Conservation (phyloP, 1,140 invertebrate species). For the Scylla paramamosain region DNA sequence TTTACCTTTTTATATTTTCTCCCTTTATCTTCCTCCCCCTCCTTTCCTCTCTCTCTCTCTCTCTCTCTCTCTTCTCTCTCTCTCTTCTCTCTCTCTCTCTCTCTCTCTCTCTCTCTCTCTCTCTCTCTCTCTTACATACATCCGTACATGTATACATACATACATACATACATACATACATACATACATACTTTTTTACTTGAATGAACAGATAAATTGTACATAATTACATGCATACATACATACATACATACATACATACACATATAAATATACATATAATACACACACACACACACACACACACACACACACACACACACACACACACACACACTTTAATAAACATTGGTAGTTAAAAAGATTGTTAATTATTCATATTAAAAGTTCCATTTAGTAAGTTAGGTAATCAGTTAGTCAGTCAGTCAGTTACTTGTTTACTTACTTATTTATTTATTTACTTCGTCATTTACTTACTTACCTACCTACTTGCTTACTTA, state of each 20-base stretch:
- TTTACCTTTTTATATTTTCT: constrained; percentile 30
- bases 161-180: constrained; percentile 22
- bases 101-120: constrained; percentile 8
- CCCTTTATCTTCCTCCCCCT: constrained; percentile 11
- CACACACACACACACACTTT: not conserved
- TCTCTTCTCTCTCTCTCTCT: not conserved
- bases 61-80: not conserved
- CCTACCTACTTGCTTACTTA: no score
- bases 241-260: constrained; percentile 24
- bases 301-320: constrained; percentile 30
- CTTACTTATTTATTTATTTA: no score
- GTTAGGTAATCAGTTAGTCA: not conserved
- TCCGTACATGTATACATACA: not conserved
- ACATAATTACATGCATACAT: constrained; percentile 7
- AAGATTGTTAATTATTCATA: not conserved
- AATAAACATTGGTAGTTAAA: not conserved
- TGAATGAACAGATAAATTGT: not conserved
- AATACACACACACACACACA: constrained; percentile 26
- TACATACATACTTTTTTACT: not conserved
- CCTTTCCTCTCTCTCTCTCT: not conserved
- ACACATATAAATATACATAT: not conserved
- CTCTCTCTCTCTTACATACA: not conserved
- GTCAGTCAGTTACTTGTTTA: not conserved
- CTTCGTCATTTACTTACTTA: not conserved
- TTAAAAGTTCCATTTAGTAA: not conserved